phyloP scores from a whole-genome alignment of 2,113 vertebrate species.

The Callocephalon fimbriatum region DNA sequence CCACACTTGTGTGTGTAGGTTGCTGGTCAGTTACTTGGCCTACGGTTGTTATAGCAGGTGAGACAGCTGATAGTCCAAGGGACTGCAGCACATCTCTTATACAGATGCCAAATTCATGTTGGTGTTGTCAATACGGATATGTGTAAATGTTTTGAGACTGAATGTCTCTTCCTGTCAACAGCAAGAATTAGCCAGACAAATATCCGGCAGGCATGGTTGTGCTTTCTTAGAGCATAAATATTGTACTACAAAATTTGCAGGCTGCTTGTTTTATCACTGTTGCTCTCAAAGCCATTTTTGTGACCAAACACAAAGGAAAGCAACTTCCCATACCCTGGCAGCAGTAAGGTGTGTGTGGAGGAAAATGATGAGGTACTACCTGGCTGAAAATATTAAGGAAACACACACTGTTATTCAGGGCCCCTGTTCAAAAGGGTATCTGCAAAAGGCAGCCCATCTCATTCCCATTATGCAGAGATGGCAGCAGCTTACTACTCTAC shows the following conservation, averaged over 20 bases:
- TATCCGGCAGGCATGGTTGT: background rate
- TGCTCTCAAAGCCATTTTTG: background rate
- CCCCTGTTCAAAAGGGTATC: background rate
- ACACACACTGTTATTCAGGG: background rate
- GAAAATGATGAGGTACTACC: background rate
- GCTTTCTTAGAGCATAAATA: slow-evolving; percentile 1
- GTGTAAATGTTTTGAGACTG: slow-evolving; percentile 51
- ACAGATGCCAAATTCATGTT: background rate
- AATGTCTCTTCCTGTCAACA: slow-evolving; percentile 54
- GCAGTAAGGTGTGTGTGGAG: background rate
- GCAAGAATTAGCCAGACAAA: slow-evolving; percentile 39
- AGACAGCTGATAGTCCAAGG: background rate
- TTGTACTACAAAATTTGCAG: background rate
- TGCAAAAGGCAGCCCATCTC: background rate
- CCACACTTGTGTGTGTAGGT: background rate
- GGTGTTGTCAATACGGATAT: slow-evolving; percentile 15
- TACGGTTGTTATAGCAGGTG: accelerated
- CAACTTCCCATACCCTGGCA: background rate
- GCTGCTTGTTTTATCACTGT: background rate
- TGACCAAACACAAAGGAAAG: background rate
- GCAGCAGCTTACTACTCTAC: background rate
- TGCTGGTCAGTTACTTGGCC: background rate
- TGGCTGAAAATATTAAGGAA: background rate
- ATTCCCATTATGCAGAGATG: background rate
- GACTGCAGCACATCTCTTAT: background rate